phyloP scores from a whole-genome alignment of 2,797 vertebrate species.

The Rhadinocentrus ornatus region DNA sequence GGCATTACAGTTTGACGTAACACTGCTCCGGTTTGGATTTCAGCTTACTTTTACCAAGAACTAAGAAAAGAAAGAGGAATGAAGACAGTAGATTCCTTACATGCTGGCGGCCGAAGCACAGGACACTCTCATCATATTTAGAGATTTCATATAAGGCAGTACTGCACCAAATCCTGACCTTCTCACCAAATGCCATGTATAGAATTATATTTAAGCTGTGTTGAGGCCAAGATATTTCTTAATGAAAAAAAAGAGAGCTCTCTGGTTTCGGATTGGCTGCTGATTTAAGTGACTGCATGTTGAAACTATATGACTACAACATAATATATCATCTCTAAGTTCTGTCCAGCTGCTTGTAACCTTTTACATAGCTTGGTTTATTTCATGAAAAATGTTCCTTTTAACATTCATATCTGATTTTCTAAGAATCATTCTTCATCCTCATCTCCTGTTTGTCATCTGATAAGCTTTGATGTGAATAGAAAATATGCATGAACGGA shows the following conservation, averaged over 20 bases:
- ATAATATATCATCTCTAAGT: background rate
- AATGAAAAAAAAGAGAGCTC: background rate
- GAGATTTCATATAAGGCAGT: background rate
- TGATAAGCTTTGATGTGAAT: background rate
- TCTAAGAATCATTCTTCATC: background rate
- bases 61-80: constrained; percentile 57
- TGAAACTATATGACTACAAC: background rate
- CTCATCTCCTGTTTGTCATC: background rate
- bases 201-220: constrained; percentile 2
- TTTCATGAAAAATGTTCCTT: background rate
- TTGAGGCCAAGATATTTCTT: constrained; percentile 13
- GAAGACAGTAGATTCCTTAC: constrained; percentile 34
- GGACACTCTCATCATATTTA: background rate
- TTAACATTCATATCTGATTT: constrained; percentile 7
- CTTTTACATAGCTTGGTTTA: background rate
- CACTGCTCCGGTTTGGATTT: constrained; percentile 48
- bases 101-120: constrained; percentile 25
- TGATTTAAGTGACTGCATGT: background rate
- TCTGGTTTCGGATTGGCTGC: background rate
- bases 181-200: background rate
- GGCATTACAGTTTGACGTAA: constrained; percentile 61
- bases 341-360: background rate
- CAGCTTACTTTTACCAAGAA: constrained; percentile 42
- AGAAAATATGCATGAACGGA: background rate
- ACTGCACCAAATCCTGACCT: background rate